These are phyloP conservation scores for Heliornis fulica DNA, from an alignment of 2,113 vertebrate genomes.

Conservation along the genomic window DNA sequence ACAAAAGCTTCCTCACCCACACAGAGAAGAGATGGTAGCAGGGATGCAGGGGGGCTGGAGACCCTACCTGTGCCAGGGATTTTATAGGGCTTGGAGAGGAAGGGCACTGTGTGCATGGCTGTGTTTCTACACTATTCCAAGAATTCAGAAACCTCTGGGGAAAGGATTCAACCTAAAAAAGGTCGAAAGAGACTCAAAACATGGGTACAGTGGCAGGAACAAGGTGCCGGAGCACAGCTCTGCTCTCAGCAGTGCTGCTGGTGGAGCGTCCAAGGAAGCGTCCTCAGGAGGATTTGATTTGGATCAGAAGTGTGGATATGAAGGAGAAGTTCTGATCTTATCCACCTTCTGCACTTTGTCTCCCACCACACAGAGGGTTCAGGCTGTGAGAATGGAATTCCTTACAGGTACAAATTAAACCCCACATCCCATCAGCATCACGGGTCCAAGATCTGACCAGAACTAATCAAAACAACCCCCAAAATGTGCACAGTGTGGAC, in stretches of 20 bases:
- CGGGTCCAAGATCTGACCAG: background rate
- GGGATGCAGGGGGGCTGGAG: background rate
- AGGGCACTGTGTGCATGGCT: background rate
- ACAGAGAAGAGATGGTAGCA: background rate
- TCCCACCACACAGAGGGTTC: background rate
- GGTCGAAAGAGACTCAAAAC: background rate
- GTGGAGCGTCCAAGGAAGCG: background rate
- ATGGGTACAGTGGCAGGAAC: background rate
- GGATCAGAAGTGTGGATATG: background rate
- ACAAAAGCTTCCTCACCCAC: background rate
- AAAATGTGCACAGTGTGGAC: fast-evolving
- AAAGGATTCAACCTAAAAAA: fast-evolving
- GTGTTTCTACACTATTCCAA: background rate
- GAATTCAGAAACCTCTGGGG: background rate
- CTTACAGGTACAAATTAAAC: background rate
- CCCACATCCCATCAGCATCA: background rate
- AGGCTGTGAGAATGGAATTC: background rate
- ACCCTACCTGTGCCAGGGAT: background rate
- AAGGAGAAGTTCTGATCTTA: background rate
- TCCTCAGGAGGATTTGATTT: background rate
- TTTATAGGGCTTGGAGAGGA: background rate
- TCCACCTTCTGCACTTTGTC: background rate
- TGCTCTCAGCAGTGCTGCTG: background rate
- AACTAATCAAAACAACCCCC: background rate
- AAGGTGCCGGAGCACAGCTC: background rate